These are phyloP conservation scores for Kryphioiulus occultus DNA, from an alignment of 2,888 invertebrate species.

Conservation along the genomic window DNA sequence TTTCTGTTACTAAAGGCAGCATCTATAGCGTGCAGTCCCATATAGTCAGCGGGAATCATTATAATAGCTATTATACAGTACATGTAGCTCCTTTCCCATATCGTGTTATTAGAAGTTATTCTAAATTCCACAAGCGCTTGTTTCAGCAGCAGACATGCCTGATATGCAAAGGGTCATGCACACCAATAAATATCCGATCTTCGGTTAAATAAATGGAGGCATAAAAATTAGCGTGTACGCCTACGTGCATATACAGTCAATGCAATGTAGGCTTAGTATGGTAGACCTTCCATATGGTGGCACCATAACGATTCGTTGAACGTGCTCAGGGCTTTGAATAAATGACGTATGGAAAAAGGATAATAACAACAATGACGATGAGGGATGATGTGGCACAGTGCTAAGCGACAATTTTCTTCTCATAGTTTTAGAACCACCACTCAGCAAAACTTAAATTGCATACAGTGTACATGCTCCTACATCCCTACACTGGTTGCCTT, in stretches of 20 bases:
- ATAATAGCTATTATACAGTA: background rate
- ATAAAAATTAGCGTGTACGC: constrained; percentile 4
- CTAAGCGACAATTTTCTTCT: background rate
- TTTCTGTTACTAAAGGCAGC: background rate
- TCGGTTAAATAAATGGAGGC: background rate
- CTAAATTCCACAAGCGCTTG: background rate
- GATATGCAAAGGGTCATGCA: background rate
- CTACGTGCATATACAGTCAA: background rate
- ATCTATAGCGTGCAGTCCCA: background rate
- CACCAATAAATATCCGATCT: constrained; percentile 12
- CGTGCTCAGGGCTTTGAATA: background rate
- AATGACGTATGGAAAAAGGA: background rate
- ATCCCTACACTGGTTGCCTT: too few relatives aligned
- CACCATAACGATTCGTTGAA: background rate
- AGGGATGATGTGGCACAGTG: background rate
- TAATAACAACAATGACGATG: background rate
- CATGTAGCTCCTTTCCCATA: background rate
- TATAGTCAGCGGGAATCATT: background rate
- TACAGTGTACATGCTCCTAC: too few relatives aligned
- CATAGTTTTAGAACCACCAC: background rate
- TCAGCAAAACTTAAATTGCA: background rate
- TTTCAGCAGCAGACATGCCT: background rate
- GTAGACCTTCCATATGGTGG: background rate
- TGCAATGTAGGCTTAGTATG: background rate
- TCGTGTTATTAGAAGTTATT: constrained; percentile 6